Conservation (phyloP, 2,113 vertebrate genomes). For the Rousettus leschenaultii region DNA sequence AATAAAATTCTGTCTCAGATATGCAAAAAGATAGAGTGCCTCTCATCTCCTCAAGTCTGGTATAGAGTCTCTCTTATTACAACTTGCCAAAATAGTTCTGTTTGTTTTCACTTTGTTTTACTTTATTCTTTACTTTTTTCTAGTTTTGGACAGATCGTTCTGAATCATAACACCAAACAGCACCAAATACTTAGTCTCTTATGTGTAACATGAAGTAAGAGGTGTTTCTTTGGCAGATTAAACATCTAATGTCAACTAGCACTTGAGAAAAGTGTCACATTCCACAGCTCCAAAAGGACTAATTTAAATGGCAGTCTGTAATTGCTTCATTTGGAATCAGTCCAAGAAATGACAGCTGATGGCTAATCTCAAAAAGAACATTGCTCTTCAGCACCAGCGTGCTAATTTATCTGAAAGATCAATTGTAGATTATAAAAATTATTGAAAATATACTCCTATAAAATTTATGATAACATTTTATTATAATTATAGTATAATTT, state of each 20-base stretch:
- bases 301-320: constrained; percentile 37
- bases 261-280: constrained; percentile 53
- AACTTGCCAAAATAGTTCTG: not conserved
- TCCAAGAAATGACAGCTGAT: constrained; percentile 15
- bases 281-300: not conserved
- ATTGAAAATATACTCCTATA: constrained; percentile 28
- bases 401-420: constrained; percentile 19
- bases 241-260: constrained; percentile 52
- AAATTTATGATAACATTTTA: constrained; percentile 16
- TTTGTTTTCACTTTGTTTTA: constrained; percentile 23
- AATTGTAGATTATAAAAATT: constrained; percentile 31
- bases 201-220: not conserved
- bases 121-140: not conserved
- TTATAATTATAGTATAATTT: constrained; percentile 23
- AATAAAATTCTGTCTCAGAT: not conserved
- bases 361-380: constrained; percentile 43
- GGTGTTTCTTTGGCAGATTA: constrained; percentile 8
- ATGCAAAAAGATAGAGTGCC: not conserved
- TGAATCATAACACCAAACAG: constrained; percentile 6
- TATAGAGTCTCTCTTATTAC: not conserved
- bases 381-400: not conserved
- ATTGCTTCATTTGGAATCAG: constrained; percentile 43
- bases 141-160: not conserved
- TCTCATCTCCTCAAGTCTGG: not conserved
- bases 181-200: not conserved